A percentile compares a stretch with the other conserved stretches of the same genome.
phyloP scores from a whole-genome alignment of 2,113 vertebrate genomes.

The Castor canadensis region DNA sequence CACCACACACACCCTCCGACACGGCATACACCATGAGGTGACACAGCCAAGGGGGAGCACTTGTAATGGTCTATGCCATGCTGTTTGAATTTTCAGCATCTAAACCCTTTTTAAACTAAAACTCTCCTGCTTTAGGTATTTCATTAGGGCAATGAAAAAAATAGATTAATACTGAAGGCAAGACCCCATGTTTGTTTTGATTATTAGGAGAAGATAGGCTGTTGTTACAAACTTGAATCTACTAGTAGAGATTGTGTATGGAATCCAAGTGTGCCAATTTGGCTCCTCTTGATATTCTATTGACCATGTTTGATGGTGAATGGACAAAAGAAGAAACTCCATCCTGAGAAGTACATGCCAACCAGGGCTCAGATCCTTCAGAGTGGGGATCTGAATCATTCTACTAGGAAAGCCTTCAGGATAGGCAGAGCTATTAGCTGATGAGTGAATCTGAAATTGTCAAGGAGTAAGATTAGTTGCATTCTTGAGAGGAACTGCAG shows the following conservation, averaged over 20 bases:
- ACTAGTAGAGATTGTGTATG: not conserved
- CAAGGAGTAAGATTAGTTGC: not conserved
- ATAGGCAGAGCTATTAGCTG: not conserved
- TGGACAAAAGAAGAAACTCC: not conserved
- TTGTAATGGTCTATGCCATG: not conserved
- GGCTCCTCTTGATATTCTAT: not conserved
- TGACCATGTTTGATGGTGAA: not conserved
- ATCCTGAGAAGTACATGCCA: not conserved
- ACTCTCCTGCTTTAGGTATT: not conserved
- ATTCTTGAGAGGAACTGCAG: not conserved
- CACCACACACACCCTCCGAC: no score
- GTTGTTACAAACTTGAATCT: not conserved
- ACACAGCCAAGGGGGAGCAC: not conserved
- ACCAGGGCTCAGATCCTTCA: not conserved
- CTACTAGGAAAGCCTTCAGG: not conserved
- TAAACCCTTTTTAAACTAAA: not conserved
- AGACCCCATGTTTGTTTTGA: not conserved
- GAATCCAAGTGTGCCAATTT: no score
- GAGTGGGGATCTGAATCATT: not conserved
- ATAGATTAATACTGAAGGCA: not conserved
- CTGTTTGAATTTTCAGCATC: not conserved
- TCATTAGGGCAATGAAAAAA: not conserved
- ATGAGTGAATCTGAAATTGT: not conserved
- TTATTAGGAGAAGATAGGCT: not conserved
- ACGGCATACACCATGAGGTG: not conserved